Percentiles rank a stretch among this genome's conserved stretches.
Conservation (phyloP, 2,888 invertebrate species). For the Yponomeuta plumbellus region DNA sequence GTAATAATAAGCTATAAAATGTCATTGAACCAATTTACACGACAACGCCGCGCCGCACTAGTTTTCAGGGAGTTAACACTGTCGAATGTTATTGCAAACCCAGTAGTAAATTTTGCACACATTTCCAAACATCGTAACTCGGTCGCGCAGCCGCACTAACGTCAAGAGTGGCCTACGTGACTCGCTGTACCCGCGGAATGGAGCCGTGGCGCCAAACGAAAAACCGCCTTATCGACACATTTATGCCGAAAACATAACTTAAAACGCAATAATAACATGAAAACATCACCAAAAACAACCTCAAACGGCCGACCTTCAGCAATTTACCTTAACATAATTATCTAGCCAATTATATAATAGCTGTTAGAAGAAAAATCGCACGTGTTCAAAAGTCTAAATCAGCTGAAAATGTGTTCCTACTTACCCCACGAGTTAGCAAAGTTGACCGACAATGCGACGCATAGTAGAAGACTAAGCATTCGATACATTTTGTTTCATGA, state of each 20-base stretch:
- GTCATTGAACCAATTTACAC: background rate
- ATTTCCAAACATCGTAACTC: conserved; percentile 34
- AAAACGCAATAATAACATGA: conserved; percentile 4
- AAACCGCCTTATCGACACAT: conserved; percentile 61
- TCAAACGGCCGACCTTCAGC: conserved; percentile 16
- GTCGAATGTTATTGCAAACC: conserved; percentile 14
- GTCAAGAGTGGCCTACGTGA: conserved; percentile 72
- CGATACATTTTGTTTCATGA: conserved; percentile 68
- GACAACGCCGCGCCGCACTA: conserved; percentile 9
- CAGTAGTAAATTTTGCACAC: conserved; percentile 1
- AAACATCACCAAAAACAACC: conserved; percentile 1
- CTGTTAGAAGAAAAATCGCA: conserved; percentile 40
- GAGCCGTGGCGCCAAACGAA: conserved; percentile 70
- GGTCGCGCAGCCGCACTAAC: conserved; percentile 34
- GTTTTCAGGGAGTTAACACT: conserved; percentile 28
- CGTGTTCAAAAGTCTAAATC: conserved; percentile 52
- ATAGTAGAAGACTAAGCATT: conserved; percentile 49
- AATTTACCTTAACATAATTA: conserved; percentile 19
- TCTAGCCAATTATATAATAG: conserved; percentile 50
- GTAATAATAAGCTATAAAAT: background rate
- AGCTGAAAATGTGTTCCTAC: conserved; percentile 57
- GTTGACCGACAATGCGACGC: conserved; percentile 44
- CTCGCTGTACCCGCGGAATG: conserved; percentile 64
- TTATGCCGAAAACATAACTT: conserved; percentile 4
- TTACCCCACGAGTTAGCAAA: conserved; percentile 61